These are phyloP conservation scores for Sphyrna mokarran DNA, from an alignment of 2,113 vertebrate species.

Conservation along the genomic window DNA sequence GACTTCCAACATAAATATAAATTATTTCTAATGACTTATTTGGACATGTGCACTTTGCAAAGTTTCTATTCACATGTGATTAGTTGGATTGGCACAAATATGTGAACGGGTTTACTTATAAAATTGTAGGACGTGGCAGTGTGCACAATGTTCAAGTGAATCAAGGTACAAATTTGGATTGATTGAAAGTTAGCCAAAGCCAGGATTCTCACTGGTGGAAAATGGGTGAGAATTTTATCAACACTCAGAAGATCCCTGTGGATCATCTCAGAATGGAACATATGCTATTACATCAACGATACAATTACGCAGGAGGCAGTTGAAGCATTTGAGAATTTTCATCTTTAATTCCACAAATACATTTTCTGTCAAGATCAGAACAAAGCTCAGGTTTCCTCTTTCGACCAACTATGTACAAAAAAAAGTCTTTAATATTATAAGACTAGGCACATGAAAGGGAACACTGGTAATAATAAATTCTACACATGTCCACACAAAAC, in stretches of 20 bases:
- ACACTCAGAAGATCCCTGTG: not conserved
- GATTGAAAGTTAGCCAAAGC: not conserved
- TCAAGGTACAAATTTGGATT: not conserved
- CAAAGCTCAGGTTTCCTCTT: not conserved
- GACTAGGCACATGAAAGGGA: not conserved
- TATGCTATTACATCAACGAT: not conserved
- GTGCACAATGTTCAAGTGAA: not conserved
- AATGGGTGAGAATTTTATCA: conserved; percentile 24
- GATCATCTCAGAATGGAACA: not conserved
- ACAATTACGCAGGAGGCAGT: not conserved
- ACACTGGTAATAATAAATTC: not conserved
- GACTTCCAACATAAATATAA: not conserved
- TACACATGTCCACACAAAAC: not conserved
- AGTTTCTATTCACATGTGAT: not conserved
- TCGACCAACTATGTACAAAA: not conserved
- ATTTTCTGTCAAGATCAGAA: not conserved
- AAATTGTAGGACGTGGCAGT: not conserved
- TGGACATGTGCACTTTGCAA: not conserved
- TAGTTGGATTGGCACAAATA: not conserved
- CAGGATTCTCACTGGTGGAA: not conserved
- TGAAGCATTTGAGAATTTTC: not conserved
- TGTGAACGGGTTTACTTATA: not conserved
- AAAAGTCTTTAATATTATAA: not conserved
- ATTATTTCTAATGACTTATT: not conserved
- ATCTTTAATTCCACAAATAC: not conserved